Base-by-base conservation (phyloP, 2,888 invertebrate genomes). In the Ethmia dodecea region DNA sequence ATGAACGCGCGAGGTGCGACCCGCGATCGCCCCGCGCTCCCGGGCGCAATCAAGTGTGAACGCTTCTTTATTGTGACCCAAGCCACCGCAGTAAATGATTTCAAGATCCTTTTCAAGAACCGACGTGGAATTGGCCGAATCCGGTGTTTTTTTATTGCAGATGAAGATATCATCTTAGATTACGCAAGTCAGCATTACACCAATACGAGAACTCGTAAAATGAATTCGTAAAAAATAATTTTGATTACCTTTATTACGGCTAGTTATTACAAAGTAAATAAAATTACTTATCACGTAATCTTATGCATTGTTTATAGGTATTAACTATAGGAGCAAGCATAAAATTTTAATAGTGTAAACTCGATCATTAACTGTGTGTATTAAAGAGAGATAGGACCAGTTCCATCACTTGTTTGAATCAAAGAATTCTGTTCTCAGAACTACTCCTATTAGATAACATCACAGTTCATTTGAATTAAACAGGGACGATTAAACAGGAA, bases 371-470 rank as follows among this genome's bases (percentile, higher is more conserved):
- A 71, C 57, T 61, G n/a, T 5, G 40, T 49, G 61, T 58, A 68
- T 74, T 69, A 75, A 64, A 77, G 31, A 56, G 66, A 57, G 60
- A 60, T 49, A 43, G 46, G 62, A 61, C 69, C 59, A 43, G 67
- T 65, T 59, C 44, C 60, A 60, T 60, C 60, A 57, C 54, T 56
- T 50, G 60, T 60, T 61, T 50, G 63, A 65, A 68, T 67, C 70
- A 59, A 60, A 60, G 65, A 62, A 63, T 55, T 57, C 52, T 60
- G 57, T 78, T 78, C 77, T 61, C 42, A 56, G 79, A 79, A 80
- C 54, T 62, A 68, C 67, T 70, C 60, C 71, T 74, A 72, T 71
- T 68, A 77, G 79, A 79, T 78, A 78, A 76, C 71, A 80, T 80
- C 74, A 57, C 59, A 57, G 62, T 61, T 68, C 63, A 62, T 72